Evolutionary conservation across 2,113 vertebrate species (phyloP), one percentile per base, ranked within the genome.

Genomic region (Leucopsar rothschildi): DNA sequence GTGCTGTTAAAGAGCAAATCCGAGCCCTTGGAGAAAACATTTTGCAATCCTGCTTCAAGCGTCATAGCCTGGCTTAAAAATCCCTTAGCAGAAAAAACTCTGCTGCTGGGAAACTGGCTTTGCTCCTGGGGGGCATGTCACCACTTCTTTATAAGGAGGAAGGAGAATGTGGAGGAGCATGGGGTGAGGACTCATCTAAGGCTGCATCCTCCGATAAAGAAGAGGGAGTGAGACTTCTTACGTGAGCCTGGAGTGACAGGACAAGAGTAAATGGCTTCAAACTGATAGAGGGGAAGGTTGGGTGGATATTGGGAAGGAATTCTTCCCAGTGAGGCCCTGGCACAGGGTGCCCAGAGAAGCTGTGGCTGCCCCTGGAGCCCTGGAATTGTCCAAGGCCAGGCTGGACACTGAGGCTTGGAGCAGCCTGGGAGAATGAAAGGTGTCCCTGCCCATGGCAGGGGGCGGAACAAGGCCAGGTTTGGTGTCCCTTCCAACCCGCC

Each of bases 151-250:
- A 42, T 52, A 63, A 79, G 75, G 56, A 76, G 52, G 23, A 15
- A 35, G 25, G 37, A 88, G 28, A 0, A 0, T 29, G 42, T 12
- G 35, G 47, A 59, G 39, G 47, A 59, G 39, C 0, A 0, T 28
- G 6, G 10, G 1, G 5, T 0, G 1, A 82, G 35, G 29, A 19
- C 35, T 49, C 44, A 25, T 60, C 40, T 7, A 13, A 47, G 84
- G 63, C 50, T 81, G 25, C 16, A 15, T 42, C 56, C 2, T 63
- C 64, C 50, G 37, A 37, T 56, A 20, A 56, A 31, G 64, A 40
- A 37, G 45, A 55, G 25, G 20, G 56, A 77, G 22, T 44, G 40
- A 27, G 40, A 63, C 21, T 33, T 90, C 49, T 63, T 35, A 11
- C 19, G 5, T 20, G 49, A n/a, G 47, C 31, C 27, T 56, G 31